Evolutionary conservation across 2,888 invertebrate species (phyloP).

Genomic region (Arge pagana): DNA sequence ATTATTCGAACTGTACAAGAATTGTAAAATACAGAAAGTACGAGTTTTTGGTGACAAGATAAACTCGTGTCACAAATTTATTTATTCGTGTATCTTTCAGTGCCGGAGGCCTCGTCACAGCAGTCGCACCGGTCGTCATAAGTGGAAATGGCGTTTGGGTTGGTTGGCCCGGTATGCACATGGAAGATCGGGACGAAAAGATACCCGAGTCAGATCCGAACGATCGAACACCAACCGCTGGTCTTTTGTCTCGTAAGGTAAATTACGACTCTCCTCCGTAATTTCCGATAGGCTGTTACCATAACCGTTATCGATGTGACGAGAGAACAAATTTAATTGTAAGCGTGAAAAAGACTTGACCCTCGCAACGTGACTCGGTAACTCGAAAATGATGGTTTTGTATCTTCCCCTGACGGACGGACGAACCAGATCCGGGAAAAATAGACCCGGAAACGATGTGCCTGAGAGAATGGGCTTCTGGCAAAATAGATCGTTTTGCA

Average conservation of each 20-base stretch:
- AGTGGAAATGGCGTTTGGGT: slow-evolving; percentile 86
- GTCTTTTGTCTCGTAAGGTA: slow-evolving; percentile 81
- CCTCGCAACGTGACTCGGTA: too few species aligned
- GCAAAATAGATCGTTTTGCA: too few species aligned
- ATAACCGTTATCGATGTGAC: background rate
- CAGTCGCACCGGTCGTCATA: slow-evolving; percentile 88
- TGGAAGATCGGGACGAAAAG: slow-evolving; percentile 74
- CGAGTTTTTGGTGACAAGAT: too few species aligned
- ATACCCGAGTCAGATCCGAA: slow-evolving; percentile 87
- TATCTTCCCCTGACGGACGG: too few species aligned
- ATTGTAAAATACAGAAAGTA: too few species aligned
- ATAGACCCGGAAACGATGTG: too few species aligned
- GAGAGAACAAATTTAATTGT: background rate
- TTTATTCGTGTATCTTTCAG: slow-evolving; percentile 59
- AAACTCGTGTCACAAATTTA: too few species aligned
- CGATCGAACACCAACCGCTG: slow-evolving; percentile 86
- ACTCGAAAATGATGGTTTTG: too few species aligned
- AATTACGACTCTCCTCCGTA: slow-evolving; percentile 34
- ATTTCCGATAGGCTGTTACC: background rate
- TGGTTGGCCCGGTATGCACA: slow-evolving; percentile 88
- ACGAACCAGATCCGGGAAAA: too few species aligned
- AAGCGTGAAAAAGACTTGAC: too few species aligned
- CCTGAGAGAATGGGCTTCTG: too few species aligned
- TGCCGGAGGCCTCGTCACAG: slow-evolving; percentile 88
- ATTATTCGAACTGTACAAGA: too few species aligned